phyloP scores from a whole-genome alignment of 2,888 invertebrate species.

The Mythimna albipuncta region DNA sequence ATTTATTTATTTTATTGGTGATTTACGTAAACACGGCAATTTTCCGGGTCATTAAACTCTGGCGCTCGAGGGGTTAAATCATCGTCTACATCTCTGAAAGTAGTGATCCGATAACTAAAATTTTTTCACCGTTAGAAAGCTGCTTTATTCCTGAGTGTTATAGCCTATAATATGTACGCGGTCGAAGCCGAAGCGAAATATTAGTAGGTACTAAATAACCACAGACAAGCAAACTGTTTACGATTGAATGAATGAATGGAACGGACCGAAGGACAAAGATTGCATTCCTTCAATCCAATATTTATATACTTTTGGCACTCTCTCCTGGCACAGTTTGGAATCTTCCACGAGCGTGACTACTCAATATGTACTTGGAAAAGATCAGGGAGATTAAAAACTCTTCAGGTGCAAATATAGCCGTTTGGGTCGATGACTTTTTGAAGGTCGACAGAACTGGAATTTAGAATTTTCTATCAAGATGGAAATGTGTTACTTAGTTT shows the following conservation, averaged over 20 bases:
- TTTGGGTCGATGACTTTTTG: conserved; percentile 61
- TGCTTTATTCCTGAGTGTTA: too few relatives aligned
- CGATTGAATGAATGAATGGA: conserved; percentile 29
- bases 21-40: too few relatives aligned
- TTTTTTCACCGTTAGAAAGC: too few relatives aligned
- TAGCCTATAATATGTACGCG: too few relatives aligned
- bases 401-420: conserved; percentile 13
- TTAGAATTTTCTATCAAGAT: background rate
- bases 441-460: conserved; percentile 30
- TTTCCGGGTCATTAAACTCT: too few relatives aligned
- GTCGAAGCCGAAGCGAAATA: too few relatives aligned
- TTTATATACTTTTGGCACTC: conserved; percentile 63
- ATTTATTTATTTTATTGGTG: too few relatives aligned
- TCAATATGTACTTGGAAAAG: conserved; percentile 22
- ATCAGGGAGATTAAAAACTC: conserved; percentile 29
- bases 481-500: background rate
- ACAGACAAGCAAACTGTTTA: conserved; percentile 19
- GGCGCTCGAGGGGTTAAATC: too few relatives aligned
- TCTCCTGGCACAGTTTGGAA: conserved; percentile 55
- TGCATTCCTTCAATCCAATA: conserved; percentile 30
- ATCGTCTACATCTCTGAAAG: too few relatives aligned
- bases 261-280: conserved; percentile 8
- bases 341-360: conserved; percentile 34
- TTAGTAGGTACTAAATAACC: background rate
- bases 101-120: too few relatives aligned